Percentiles rank a stretch among this genome's conserved stretches.
Evolutionary conservation across 2,888 invertebrate genomes (phyloP).

Genomic region (Cheilosia vulpina): DNA sequence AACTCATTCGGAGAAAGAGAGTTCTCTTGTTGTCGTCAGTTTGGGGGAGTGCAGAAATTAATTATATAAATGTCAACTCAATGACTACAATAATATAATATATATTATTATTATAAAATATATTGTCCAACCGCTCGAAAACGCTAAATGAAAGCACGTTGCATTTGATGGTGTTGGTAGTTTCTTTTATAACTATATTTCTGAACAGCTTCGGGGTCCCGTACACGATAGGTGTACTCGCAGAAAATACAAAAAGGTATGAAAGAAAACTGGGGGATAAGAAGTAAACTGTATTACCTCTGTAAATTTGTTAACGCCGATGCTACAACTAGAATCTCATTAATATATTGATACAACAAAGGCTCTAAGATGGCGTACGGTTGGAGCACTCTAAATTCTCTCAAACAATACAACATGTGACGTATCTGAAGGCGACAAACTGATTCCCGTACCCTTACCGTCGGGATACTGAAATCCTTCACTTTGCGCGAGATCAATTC

Average conservation of each 20-base stretch:
- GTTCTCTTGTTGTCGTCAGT: not conserved
- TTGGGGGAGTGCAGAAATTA: constrained; percentile 6
- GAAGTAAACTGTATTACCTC: constrained; percentile 77
- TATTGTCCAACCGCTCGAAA: constrained; percentile 14
- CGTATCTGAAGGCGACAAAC: constrained; percentile 81
- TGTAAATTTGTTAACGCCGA: constrained; percentile 82
- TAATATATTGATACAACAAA: constrained; percentile 80
- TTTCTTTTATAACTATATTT: not conserved
- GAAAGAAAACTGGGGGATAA: not conserved
- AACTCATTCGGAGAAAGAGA: constrained; percentile 19
- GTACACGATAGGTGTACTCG: constrained; percentile 5
- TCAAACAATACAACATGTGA: constrained; percentile 79
- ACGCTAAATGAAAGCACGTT: constrained; percentile 7
- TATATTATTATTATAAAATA: constrained; percentile 36
- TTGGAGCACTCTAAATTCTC: constrained; percentile 81
- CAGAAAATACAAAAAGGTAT: constrained; percentile 18
- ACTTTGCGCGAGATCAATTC: constrained; percentile 80
- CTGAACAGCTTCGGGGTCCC: not conserved
- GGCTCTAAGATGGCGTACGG: constrained; percentile 80
- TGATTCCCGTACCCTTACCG: constrained; percentile 80
- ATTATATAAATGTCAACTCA: constrained; percentile 19
- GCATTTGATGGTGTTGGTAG: not conserved
- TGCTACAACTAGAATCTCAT: constrained; percentile 81
- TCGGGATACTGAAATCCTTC: constrained; percentile 80
- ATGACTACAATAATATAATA: constrained; percentile 44